Base-by-base conservation (phyloP, 2,888 invertebrate species). In the Emesis furor region DNA sequence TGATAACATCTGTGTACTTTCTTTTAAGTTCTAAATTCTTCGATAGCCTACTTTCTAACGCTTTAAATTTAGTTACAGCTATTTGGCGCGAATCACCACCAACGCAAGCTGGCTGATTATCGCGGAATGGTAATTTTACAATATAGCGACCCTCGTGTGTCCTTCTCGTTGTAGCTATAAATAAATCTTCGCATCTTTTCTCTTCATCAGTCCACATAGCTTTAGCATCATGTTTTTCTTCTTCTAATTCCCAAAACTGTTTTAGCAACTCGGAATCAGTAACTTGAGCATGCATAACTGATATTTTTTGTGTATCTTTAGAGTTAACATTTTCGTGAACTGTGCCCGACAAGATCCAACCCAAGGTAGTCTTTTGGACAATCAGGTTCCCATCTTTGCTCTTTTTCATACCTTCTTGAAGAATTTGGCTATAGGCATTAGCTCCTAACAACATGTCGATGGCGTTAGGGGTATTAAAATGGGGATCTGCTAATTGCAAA, bases 311-410 rank as follows among this genome's bases (percentile, higher is more conserved):
- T 37, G 6, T 37, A 37, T 37, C 37, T 37, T 37, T 37, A 5
- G 37, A 5, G 7, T 37, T 37, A 37, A 37, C 6, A 37, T 37
- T 37, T 37, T 37, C 37, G 5, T 37, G 37, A 37, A 37, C 37
- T 37, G 37, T 37, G 37, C 37, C 37, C 37, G 37, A 37, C 37
- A 37, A 7, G 24, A 90, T 84, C 90, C 90, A 90, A 0, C 89
- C 89, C 0, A 90, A 73, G 4, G 4, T 73, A 0, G 90, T 89
- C 10, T 83, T 69, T 76, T 91, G 90, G 12, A 82, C 86, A 10
- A 82, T 30, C 12, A 81, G 67, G 3, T 79, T 72, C 1, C 86
- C 82, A 12, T 32, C 14, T 2, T 83, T 78, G 51, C 76, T 55
- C 51, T 79, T 87, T 6, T 72, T 81, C 1, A 90, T 8, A 1